phyloP scores from a whole-genome alignment of 1,140 invertebrate genomes.

The Drosophila oshimai region DNA sequence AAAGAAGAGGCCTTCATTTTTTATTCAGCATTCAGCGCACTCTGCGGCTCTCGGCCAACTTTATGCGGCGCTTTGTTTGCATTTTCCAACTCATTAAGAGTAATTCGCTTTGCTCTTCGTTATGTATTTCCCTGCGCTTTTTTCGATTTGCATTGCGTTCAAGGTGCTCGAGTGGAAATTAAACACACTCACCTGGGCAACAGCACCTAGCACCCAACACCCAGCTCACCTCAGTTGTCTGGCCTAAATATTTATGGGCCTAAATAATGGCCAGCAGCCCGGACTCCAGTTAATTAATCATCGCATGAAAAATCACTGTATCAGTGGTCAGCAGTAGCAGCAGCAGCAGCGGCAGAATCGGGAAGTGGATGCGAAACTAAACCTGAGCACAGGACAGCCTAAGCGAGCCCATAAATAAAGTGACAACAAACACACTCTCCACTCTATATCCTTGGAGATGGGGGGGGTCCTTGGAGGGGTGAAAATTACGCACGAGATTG shows the following conservation, averaged over 20 bases:
- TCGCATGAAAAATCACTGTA: constrained; percentile 61
- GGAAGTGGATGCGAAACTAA: constrained; percentile 30
- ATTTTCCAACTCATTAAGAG: constrained; percentile 70
- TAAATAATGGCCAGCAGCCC: constrained; percentile 8
- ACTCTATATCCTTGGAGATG: no score
- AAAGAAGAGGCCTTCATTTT: constrained; percentile 24
- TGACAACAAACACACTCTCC: constrained; percentile 5
- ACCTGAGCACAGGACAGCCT: constrained; percentile 14
- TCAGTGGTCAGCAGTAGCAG: constrained; percentile 50
- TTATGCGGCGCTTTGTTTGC: constrained; percentile 61
- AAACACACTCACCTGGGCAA: constrained; percentile 34
- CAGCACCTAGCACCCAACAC: background rate
- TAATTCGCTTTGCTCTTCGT: constrained; percentile 49
- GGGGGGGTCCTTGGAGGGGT: background rate
- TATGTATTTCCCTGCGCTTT: constrained; percentile 11
- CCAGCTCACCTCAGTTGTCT: background rate
- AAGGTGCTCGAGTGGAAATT: constrained; percentile 61
- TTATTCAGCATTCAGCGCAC: constrained; percentile 39
- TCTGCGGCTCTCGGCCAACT: constrained; percentile 4
- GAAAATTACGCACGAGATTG: constrained; percentile 52
- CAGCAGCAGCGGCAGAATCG: no score
- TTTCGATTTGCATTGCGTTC: constrained; percentile 38
- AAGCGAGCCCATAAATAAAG: constrained; percentile 47
- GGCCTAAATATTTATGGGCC: constrained; percentile 50
- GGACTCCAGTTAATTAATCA: constrained; percentile 54